These are phyloP conservation scores for Sepiola atlantica DNA, from an alignment of 2,888 invertebrate genomes.

Conservation along the genomic window DNA sequence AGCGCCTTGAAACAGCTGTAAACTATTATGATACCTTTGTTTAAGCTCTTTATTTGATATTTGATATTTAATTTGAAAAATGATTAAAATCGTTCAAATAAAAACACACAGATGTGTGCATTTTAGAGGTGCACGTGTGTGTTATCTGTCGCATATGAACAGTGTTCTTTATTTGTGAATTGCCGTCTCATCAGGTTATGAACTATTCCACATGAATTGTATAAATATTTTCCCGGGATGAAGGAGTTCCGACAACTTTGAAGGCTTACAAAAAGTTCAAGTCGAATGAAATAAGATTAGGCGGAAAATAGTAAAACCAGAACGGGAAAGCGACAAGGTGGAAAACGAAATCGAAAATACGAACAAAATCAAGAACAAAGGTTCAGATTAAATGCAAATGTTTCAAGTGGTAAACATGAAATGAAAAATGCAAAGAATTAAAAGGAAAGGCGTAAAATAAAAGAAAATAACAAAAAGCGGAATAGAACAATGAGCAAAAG, in stretches of 20 bases:
- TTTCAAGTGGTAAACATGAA: not conserved
- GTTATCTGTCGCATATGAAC: no score
- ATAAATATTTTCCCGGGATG: not conserved
- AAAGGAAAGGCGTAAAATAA: not conserved
- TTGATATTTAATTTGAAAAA: no score
- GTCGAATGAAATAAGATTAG: not conserved
- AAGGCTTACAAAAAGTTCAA: not conserved
- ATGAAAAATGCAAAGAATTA: not conserved
- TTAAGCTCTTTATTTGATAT: no score
- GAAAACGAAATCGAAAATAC: not conserved
- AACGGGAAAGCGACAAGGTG: not conserved
- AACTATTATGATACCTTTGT: no score
- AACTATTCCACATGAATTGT: no score
- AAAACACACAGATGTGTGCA: no score
- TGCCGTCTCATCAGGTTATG: no score
- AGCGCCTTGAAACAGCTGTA: no score
- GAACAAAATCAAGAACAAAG: not conserved
- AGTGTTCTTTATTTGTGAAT: no score
- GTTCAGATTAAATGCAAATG: not conserved
- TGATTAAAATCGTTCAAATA: no score
- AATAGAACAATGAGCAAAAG: not conserved
- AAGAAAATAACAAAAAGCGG: not conserved
- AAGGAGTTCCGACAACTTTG: not conserved
- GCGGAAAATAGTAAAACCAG: not conserved
- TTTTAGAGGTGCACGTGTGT: no score